phyloP scores from a whole-genome alignment of 2,888 invertebrate species.

The Tanytarsus gracilentus region DNA sequence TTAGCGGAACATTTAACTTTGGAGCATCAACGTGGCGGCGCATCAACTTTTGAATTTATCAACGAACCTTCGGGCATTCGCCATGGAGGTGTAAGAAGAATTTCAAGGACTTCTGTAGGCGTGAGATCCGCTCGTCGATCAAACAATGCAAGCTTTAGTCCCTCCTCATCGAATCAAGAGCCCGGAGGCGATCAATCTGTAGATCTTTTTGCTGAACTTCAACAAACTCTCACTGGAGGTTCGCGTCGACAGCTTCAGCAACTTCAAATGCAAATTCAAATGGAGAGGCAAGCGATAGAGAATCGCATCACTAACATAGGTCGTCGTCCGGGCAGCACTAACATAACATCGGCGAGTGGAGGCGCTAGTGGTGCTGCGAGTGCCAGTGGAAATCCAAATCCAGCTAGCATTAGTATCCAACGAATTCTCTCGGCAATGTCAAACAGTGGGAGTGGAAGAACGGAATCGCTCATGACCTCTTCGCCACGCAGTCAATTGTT shows the following conservation, averaged over 20 bases:
- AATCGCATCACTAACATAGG: constrained; percentile 36
- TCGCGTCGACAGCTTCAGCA: constrained; percentile 73
- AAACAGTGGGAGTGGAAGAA: constrained; percentile 43
- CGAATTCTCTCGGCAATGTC: constrained; percentile 25
- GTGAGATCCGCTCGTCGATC: constrained; percentile 68
- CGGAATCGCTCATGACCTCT: constrained; percentile 98
- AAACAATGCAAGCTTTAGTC: constrained; percentile 87
- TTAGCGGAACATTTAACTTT: constrained; percentile 91
- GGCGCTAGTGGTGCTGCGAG: neutral
- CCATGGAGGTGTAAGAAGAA: constrained; percentile 65
- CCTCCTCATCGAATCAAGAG: constrained; percentile 51
- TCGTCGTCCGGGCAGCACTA: neutral
- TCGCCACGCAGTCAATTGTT: constrained; percentile 90
- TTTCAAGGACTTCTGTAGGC: constrained; percentile 55
- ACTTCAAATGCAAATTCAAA: constrained; percentile 89
- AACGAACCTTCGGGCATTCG: constrained; percentile 81
- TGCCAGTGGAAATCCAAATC: neutral
- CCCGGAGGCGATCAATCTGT: constrained; percentile 75
- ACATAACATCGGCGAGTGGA: neutral
- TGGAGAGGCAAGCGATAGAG: constrained; percentile 79
- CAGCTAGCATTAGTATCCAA: constrained; percentile 21
- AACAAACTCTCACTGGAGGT: constrained; percentile 91
- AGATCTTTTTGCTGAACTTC: constrained; percentile 91
- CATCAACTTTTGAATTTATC: constrained; percentile 48
- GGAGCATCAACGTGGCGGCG: constrained; percentile 73